phyloP scores from a whole-genome alignment of 1,140 invertebrate species.

The Pentalonia nigronervosa region DNA sequence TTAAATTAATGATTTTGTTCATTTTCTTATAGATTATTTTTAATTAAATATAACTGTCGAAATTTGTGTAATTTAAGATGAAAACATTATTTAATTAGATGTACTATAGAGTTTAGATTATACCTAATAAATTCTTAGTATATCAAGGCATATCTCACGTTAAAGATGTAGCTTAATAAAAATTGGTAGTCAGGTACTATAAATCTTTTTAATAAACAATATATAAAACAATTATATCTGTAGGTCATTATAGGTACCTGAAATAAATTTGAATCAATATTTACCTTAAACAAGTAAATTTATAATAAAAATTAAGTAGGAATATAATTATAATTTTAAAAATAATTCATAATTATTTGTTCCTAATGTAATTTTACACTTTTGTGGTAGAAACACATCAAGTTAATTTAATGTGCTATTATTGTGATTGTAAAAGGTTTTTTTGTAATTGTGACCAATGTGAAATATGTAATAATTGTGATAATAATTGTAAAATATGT shows the following conservation, averaged over 20 bases:
- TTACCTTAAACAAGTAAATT: neutral
- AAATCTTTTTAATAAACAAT: slow-evolving; percentile 9
- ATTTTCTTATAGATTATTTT: neutral
- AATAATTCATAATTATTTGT: no score
- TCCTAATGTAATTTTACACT: no score
- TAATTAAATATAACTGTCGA: neutral
- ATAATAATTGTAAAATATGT: no score
- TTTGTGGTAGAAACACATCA: no score
- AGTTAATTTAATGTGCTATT: no score
- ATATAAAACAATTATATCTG: neutral
- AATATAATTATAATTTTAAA: no score
- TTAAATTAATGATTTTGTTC: neutral
- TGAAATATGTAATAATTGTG: no score
- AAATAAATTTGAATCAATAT: neutral
- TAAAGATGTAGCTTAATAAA: neutral
- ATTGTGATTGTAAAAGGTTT: no score
- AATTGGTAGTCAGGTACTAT: neutral
- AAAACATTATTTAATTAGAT: neutral
- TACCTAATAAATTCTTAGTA: neutral
- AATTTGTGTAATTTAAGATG: neutral
- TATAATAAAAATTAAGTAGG: no score
- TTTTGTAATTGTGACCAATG: no score
- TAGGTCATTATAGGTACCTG: neutral
- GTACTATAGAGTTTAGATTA: neutral
- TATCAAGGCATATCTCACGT: neutral